Conservation (phyloP, 2,113 vertebrate genomes). For the Probosciger aterrimus region DNA sequence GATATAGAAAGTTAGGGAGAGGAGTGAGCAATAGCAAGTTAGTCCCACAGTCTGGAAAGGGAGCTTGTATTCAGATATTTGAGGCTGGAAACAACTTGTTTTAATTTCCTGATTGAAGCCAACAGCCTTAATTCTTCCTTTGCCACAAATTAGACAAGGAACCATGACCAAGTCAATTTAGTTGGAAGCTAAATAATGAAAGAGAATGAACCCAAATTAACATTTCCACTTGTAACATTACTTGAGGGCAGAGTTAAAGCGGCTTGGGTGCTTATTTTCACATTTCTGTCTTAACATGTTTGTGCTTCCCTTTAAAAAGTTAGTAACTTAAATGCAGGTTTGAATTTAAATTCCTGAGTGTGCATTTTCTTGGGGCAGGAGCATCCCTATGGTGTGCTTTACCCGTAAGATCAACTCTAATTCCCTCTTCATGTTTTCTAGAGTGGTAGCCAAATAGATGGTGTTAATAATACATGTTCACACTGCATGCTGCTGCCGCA, state of each 20-base stretch:
- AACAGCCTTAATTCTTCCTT: neutral
- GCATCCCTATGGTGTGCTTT: neutral
- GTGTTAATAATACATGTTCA: neutral
- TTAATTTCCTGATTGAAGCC: neutral
- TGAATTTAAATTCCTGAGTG: neutral
- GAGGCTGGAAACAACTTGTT: neutral
- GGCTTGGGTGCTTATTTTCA: neutral
- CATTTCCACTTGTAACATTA: neutral
- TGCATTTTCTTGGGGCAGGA: neutral
- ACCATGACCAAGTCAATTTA: neutral
- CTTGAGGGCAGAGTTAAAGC: neutral
- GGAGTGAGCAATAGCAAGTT: neutral
- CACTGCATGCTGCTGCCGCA: accelerated
- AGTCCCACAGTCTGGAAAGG: neutral
- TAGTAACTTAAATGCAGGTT: neutral
- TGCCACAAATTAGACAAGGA: neutral
- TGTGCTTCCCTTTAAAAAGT: neutral
- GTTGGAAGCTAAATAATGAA: neutral
- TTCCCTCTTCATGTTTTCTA: neutral
- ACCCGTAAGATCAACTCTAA: neutral
- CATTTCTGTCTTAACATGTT: neutral
- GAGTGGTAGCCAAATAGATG: neutral
- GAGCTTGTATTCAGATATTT: neutral
- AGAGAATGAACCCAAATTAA: neutral
- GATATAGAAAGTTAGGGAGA: neutral